Evolutionary conservation across 2,888 invertebrate genomes (phyloP), one percentile per base, ranked within the genome.

Genomic region (Lasius fuliginosus): DNA sequence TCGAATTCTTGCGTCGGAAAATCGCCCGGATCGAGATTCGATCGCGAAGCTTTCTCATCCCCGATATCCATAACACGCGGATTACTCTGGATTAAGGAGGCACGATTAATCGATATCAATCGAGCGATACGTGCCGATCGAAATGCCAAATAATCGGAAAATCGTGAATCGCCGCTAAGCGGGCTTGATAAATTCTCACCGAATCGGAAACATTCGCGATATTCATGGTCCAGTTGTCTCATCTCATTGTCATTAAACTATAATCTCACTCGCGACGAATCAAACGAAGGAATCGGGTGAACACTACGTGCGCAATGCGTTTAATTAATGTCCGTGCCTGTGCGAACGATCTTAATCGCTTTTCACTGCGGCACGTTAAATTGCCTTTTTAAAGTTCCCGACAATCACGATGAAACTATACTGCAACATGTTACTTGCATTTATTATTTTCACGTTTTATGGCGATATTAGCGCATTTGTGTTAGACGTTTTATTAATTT

Each of bases 291-390:
- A 40, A 9, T 15, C 42, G 76, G 49, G 27, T 18, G 11, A 49
- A 18, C 18, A 49, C 36, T 12, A 15, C 12, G 27, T 60, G 46
- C 69, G 77, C 73, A 79, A 73, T 79, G 60, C 71, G 71, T 46
- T 60, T 71, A 71, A 79, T 60, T 79, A 71, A 79, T 49, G 58
- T 79, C 33, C 71, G 23, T 71, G 18, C 23, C 60, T 23, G 46
- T 27, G 33, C 46, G 71, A 8, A 53, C 46, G 71, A 62, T 71
- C 46, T 62, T 79, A 73, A 79, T 79, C 60, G 18, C 12, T 53
- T 65, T 40, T 60, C 18, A 46, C 27, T 9, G 49, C 60, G n/a
- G 42, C 60, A 79, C 73, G 79, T 46, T 2, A 73, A 46, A 60
- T 62, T 73, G 60, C 73, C 60, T 71, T 73, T 73, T 79, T 79